A percentile compares a stretch with the other conserved stretches of the same genome.
Evolutionary conservation across 23 tunicate genomes (phyloP).

Genomic region (Aplidium turbinatum): DNA sequence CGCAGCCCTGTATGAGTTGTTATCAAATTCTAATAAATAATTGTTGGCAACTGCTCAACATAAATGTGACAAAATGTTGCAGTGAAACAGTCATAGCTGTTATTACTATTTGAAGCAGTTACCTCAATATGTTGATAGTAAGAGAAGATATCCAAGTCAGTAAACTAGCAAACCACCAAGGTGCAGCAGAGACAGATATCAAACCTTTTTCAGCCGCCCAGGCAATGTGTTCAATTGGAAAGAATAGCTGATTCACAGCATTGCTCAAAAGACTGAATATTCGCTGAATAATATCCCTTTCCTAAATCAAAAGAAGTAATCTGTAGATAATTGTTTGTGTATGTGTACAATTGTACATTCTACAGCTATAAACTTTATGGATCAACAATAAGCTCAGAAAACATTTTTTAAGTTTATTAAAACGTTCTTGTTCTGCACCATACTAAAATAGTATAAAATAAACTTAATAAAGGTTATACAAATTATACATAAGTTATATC

Average conservation of each 20-base stretch:
- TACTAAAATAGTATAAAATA: too few species aligned
- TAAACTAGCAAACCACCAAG: constrained; percentile 51
- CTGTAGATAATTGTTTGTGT: neutral
- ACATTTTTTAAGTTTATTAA: too few species aligned
- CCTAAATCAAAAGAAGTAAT: constrained; percentile 27
- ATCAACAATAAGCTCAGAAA: too few species aligned
- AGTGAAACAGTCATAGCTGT: too few species aligned
- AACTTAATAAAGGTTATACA: too few species aligned
- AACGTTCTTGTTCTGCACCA: too few species aligned
- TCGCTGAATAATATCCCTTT: constrained; percentile 36
- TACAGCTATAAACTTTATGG: too few species aligned
- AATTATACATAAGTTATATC: neutral
- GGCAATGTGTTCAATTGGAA: constrained; percentile 67
- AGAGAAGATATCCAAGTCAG: constrained; percentile 53
- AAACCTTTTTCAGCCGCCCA: constrained; percentile 74
- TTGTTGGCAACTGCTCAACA: too few species aligned
- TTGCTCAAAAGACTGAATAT: constrained; percentile 34
- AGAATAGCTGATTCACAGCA: constrained; percentile 53
- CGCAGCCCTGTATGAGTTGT: too few species aligned
- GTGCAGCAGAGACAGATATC: constrained; percentile 40
- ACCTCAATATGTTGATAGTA: constrained; percentile 46
- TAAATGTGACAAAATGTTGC: too few species aligned
- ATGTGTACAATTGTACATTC: too few species aligned
- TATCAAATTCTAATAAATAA: too few species aligned
- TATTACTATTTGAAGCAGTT: neutral